Conservation (phyloP, 2,888 invertebrate species). For the Brachyopa scutellaris region DNA sequence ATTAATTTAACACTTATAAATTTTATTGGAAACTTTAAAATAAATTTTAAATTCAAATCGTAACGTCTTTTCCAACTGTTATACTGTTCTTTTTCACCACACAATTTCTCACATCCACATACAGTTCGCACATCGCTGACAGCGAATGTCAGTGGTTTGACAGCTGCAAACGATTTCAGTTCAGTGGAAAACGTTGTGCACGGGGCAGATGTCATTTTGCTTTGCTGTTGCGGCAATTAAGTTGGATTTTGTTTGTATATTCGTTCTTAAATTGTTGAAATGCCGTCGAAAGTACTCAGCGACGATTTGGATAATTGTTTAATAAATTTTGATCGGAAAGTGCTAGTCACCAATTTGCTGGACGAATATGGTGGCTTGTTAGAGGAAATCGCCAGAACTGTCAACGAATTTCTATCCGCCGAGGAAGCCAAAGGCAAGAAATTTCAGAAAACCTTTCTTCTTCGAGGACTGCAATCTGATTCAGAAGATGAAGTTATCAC, state of each 20-base stretch:
- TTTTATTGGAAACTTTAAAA: too few species aligned
- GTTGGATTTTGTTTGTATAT: not conserved
- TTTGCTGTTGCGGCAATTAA: slow-evolving; percentile 7
- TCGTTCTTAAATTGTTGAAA: not conserved
- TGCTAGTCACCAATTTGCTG: slow-evolving; percentile 78
- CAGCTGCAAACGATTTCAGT: slow-evolving; percentile 2
- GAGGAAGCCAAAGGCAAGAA: slow-evolving; percentile 76
- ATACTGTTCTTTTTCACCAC: slow-evolving; percentile 13
- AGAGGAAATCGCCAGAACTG: slow-evolving; percentile 75
- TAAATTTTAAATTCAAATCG: slow-evolving; percentile 18
- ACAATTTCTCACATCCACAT: slow-evolving; percentile 32
- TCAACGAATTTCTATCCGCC: slow-evolving; percentile 74
- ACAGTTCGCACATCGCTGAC: slow-evolving; percentile 1
- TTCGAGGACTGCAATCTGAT: slow-evolving; percentile 40
- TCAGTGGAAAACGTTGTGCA: slow-evolving; percentile 14
- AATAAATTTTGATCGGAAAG: slow-evolving; percentile 78
- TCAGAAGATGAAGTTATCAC: slow-evolving; percentile 75
- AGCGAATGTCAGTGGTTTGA: not conserved
- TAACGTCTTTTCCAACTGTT: slow-evolving; percentile 4
- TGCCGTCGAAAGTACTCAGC: slow-evolving; percentile 69
- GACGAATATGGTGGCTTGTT: slow-evolving; percentile 77
- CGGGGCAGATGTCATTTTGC: too few species aligned
- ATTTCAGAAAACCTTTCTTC: slow-evolving; percentile 76
- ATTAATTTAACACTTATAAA: too few species aligned
- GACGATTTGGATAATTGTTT: slow-evolving; percentile 77